Percentiles rank a stretch among this genome's conserved stretches.
phyloP scores from a whole-genome alignment of 2,888 invertebrate genomes.

The Metopia argyrocephala region DNA sequence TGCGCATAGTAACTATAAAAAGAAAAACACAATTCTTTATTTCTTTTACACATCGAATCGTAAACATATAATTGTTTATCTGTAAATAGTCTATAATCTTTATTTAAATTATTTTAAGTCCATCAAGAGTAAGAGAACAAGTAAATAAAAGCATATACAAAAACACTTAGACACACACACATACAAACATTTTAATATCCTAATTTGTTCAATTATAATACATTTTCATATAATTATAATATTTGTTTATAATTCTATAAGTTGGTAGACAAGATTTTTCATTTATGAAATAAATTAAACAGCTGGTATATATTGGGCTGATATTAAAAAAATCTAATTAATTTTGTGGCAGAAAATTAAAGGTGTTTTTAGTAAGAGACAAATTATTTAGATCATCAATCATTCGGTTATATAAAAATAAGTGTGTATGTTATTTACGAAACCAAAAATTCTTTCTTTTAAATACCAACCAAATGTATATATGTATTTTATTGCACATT shows the following conservation, averaged over 20 bases:
- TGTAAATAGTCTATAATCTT: constrained; percentile 34
- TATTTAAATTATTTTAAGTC: not conserved
- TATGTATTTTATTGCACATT: constrained; percentile 18
- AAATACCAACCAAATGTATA: constrained; percentile 6
- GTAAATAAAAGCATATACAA: constrained; percentile 61
- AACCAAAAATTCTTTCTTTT: not conserved
- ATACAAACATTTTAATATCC: constrained; percentile 33
- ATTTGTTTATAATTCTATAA: not conserved
- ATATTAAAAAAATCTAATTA: not conserved
- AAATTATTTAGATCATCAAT: constrained; percentile 18
- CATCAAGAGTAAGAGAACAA: constrained; percentile 14
- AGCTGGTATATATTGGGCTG: not conserved
- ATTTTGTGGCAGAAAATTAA: not conserved
- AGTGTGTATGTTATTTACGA: not conserved
- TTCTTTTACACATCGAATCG: constrained; percentile 41
- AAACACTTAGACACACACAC: constrained; percentile 63
- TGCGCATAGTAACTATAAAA: not conserved
- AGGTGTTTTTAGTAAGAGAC: constrained; percentile 3
- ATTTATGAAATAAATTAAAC: constrained; percentile 8
- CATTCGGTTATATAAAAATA: not conserved
- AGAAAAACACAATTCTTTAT: constrained; percentile 4
- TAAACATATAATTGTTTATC: constrained; percentile 46
- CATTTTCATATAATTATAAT: not conserved
- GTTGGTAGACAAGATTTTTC: not conserved
- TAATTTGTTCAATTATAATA: constrained; percentile 54